Percentiles rank a stretch among this genome's conserved stretches.
Conservation (phyloP, 2,113 vertebrate genomes). For the Ochotona curzoniae region DNA sequence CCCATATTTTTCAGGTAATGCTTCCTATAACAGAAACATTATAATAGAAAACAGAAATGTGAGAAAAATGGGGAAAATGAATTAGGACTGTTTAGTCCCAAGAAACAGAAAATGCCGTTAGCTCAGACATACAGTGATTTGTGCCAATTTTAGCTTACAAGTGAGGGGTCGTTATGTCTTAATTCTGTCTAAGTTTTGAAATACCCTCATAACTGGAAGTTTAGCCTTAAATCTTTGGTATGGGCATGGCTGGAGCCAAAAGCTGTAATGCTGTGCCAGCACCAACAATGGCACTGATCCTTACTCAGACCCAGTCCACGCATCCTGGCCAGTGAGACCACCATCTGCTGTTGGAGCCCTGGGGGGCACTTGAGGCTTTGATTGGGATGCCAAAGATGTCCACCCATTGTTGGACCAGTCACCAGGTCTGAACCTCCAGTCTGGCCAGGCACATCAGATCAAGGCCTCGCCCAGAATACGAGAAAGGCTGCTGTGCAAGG, state of each 20-base stretch:
- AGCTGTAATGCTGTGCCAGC: not conserved
- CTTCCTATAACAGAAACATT: not conserved
- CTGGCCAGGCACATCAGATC: not conserved
- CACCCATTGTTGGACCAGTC: too few species aligned
- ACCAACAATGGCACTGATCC: not conserved
- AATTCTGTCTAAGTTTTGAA: too few species aligned
- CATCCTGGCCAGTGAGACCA: not conserved
- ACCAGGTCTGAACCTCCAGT: not conserved
- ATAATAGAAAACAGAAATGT: not conserved
- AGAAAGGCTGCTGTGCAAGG: not conserved
- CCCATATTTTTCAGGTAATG: not conserved
- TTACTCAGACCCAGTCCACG: not conserved
- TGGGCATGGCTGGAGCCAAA: not conserved
- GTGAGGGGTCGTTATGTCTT: too few species aligned
- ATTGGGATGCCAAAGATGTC: fast-evolving
- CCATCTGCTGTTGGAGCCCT: not conserved
- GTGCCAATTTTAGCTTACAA: not conserved
- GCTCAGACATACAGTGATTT: not conserved
- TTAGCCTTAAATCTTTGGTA: not conserved
- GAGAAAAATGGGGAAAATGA: not conserved
- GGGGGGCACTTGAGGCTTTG: not conserved
- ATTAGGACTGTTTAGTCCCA: not conserved
- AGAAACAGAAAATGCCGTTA: not conserved
- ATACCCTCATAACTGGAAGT: not conserved
- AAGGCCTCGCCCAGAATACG: not conserved